Conservation (phyloP, 2,888 invertebrate genomes). For the Criorhina ranunculi region DNA sequence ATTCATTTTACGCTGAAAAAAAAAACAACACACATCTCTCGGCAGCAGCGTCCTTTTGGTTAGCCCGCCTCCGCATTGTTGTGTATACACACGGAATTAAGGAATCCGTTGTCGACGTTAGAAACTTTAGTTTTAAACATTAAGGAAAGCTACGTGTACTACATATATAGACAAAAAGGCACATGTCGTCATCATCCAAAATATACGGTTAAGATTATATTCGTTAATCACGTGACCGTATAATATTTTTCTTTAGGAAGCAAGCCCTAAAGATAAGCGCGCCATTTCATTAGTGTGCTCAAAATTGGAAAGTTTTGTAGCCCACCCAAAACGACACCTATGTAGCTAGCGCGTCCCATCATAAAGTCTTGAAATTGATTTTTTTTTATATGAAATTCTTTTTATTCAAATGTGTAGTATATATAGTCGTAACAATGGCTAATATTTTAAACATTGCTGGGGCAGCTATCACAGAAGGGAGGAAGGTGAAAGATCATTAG, state of each 20-base stretch:
- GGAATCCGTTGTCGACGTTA: slow-evolving; percentile 30
- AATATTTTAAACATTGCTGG: neutral
- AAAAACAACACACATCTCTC: slow-evolving; percentile 58
- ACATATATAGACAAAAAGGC: slow-evolving; percentile 18
- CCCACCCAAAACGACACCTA: neutral
- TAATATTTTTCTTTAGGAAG: slow-evolving; percentile 7
- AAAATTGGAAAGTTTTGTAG: slow-evolving; percentile 1
- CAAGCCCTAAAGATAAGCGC: slow-evolving; percentile 25
- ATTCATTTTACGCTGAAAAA: slow-evolving; percentile 37
- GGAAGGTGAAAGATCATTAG: neutral
- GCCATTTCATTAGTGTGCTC: slow-evolving; percentile 25
- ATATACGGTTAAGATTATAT: slow-evolving; percentile 40
- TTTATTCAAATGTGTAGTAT: slow-evolving; percentile 13
- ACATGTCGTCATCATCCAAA: slow-evolving; percentile 46
- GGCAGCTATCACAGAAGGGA: neutral
- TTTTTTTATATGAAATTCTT: neutral
- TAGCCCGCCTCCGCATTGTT: slow-evolving; percentile 13
- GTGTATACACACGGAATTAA: slow-evolving; percentile 32
- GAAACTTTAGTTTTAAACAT: slow-evolving; percentile 25
- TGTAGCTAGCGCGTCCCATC: slow-evolving; percentile 2
- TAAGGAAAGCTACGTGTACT: slow-evolving; percentile 15
- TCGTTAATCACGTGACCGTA: slow-evolving; percentile 43
- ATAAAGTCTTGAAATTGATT: slow-evolving; percentile 9
- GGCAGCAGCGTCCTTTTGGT: slow-evolving; percentile 16
- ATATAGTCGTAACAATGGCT: slow-evolving; percentile 13